Evolutionary conservation across 2,113 vertebrate species (phyloP), one percentile per base, ranked within the genome.

Genomic region (Nymphicus hollandicus): DNA sequence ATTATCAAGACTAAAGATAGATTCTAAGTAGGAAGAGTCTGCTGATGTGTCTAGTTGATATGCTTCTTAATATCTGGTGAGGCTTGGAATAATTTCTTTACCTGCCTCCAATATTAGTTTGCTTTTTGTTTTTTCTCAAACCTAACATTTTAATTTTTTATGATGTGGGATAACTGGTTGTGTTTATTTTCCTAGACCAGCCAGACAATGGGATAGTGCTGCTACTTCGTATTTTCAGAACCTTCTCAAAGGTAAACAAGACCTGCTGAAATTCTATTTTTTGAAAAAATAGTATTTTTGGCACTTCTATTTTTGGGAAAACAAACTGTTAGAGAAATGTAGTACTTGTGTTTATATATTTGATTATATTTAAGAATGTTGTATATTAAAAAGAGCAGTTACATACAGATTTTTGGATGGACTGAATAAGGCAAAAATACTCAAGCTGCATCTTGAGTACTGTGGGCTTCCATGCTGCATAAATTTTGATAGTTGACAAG

Each of bases 121-220:
- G 13, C 50, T 86, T 65, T 46, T 14, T 10, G 4, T n/a, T 58
- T 58, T 58, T n/a, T 6, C 33, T 13, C 22, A 15, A 6, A n/a
- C 44, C n/a, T 33, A 44, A 13, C 1, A 0, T 31, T 77, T 60
- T 49, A 12, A 5, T 58, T 66, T 50, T 41, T 41, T 28, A 6
- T 56, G 4, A 22, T 56, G 20, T 39, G 52, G 15, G 27, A 23
- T 25, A 66, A 58, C 52, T 71, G 61, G 7, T 89, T 73, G 78
- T 76, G 37, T 83, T 55, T 95, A 2, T 87, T 69, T 86, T 96
- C 97, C 37, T 95, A 99, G 99, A 46, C 98, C 98, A 9, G 96
- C 98, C 52, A 91, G 73, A 71, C 97, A 94, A 46, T 99, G 99
- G 99, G 99, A 99, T 95, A 96, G 92, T 88, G 99, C 99, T 70